Evolutionary conservation across 2,797 vertebrate species (phyloP), one percentile per base, ranked within the genome.

Genomic region (Protonibea diacanthus): DNA sequence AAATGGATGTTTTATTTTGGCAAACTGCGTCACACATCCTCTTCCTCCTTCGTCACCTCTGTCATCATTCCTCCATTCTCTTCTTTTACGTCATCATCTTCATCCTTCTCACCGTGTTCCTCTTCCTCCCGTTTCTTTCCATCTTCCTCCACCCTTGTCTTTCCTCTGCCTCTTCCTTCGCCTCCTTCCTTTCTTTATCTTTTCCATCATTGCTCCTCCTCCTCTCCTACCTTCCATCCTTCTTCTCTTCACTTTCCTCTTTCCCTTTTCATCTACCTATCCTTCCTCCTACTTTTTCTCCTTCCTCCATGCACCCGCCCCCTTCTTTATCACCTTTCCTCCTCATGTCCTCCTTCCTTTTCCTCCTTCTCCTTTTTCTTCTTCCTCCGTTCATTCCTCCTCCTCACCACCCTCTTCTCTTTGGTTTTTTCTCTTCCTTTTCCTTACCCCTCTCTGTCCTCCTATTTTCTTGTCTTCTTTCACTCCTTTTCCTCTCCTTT

Each of bases 1-100:
- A 42, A 62, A 11, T 13, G 17, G 18, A 8, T 38, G 17, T 76
- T 76, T 68, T 29, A 59, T 52, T 60, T 66, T 66, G 62, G n/a
- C 1, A 13, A 12, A 7, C 2, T 27, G 4, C 27, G 33, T 5
- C 11, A 8, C 23, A 0, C 10, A 1, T 45, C 20, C 6, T 52
- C 58, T 4, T 40, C 59, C 52, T 38, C n/a, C 8, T 48, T 12
- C 8, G 0, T 33, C 33, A 38, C 33, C 33, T 17, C 14, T 5
- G 6, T 25, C 40, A 1, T 60, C 33, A 27, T 5, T 38, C 14
- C 13, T 60, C 10, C 9, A 15, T 4, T 27, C 20, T 15, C 9
- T n/a, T 14, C 13, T 20, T 25, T 3, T 6, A 17, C 14, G 7
- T 21, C 6, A 15, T 6, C 52, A 1, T 7, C 13, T 18, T 42